Evolutionary conservation across 1,140 invertebrate species (phyloP), one percentile per base, ranked within the genome.

Genomic region (Melipona quadrifasciata): DNA sequence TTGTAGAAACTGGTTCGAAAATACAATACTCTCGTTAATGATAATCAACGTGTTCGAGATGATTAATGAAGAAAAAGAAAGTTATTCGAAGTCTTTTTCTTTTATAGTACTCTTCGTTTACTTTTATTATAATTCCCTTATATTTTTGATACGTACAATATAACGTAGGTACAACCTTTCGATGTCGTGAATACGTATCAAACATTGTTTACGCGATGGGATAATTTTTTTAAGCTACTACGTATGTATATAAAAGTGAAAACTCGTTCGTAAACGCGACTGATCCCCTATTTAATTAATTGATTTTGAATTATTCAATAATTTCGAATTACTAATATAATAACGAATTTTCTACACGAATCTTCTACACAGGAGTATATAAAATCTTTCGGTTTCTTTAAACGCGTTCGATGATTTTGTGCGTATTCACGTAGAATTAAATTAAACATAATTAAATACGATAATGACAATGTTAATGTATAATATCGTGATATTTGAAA

Each of bases 181-280:
- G 24, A 17, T 67, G 21, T 12, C 11, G 51, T 39, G 17, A 47
- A 55, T 31, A 34, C 10, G 27, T 77, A 77, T 77, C 61, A 68
- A 82, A 82, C 75, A 68, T 19, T 76, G 61, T 76, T 57, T 3
- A 19, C 55, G 3, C 4, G 21, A 27, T 17, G 10, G 17, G 24
- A 76, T 17, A 51, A n/a, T 51, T 11, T 53, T 10, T 34, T 19
- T 24, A 19, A 61, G 31, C 24, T 5, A 19, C n/a, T 55, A 61
- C 47, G 31, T 31, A 57, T 76, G 51, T 5, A 47, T 71, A 82
- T 76, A 82, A 82, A 82, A 82, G 80, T 82, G 73, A 65, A 64
- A 81, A 81, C 34, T 12, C 55, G 34, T 16, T 31, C 14, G 1
- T 31, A 12, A 53, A 72, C 39, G 1, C 19, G 34, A 71, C 0